Conservation (phyloP, 2,888 invertebrate species). For the Ormyrus nitidulus region DNA sequence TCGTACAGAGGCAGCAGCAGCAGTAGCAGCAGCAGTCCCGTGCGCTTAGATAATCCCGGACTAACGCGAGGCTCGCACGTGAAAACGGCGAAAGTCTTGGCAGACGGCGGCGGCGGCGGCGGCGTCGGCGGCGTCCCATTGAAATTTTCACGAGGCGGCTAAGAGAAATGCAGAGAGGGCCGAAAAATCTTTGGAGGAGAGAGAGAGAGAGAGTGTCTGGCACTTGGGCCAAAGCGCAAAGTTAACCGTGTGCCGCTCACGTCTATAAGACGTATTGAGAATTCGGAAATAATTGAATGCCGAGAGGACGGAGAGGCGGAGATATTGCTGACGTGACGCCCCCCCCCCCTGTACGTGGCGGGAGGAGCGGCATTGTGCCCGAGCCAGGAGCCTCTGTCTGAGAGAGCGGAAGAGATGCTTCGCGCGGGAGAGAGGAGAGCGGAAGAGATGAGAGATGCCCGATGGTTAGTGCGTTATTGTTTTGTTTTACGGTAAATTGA, state of each 20-base stretch:
- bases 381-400: too few relatives aligned
- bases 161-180: background rate
- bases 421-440: too few relatives aligned
- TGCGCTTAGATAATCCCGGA: conserved; percentile 7
- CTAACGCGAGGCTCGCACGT: background rate
- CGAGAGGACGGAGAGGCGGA: background rate
- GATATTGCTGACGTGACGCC: conserved; percentile 32
- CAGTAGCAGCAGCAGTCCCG: background rate
- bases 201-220: background rate
- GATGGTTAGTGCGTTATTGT: too few relatives aligned
- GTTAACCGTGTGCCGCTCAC: background rate
- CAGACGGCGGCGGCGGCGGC: background rate
- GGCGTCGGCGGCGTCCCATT: background rate
- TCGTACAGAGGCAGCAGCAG: background rate
- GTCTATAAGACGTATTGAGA: conserved; percentile 29
- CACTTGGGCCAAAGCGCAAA: background rate
- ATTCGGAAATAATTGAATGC: conserved; percentile 43
- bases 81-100: background rate
- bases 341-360: too few relatives aligned
- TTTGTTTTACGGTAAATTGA: too few relatives aligned
- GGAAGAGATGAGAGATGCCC: too few relatives aligned
- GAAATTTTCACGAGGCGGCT: conserved; percentile 18
- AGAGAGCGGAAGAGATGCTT: too few relatives aligned
- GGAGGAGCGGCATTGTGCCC: too few relatives aligned
- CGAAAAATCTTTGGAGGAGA: too few relatives aligned